Base-by-base conservation (phyloP, 1,140 invertebrate genomes). In the Anthonomus grandis region DNA sequence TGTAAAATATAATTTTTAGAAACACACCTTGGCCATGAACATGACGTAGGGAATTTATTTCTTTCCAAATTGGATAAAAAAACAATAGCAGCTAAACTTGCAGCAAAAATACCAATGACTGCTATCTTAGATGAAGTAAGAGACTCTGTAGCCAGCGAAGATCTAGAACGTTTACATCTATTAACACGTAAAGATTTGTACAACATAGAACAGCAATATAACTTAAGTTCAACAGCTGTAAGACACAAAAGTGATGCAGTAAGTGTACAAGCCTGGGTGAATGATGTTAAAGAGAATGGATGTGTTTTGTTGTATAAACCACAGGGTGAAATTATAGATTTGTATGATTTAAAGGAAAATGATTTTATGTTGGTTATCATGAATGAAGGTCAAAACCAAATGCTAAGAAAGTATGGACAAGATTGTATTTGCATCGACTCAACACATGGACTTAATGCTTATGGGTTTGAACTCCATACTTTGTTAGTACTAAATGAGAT, bases 341-440 rank as follows among this genome's bases (percentile, higher is more conserved):
- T 58, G 41, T 23, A 62, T 53, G 48, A 42, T 3, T 37, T 62
- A 9, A 59, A 51, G 15, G 9, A 18, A 5, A 56, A 62, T 39
- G 60, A 62, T 50, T 59, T 62, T 51, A 10, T 62, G 24, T 38
- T 62, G 24, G 46, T 59, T 24, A 59, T 62, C 1, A 62, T 60
- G 59, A 60, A 23, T 9, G 21, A 42, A 4, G 52, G 23, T 9
- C 44, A 44, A 44, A 25, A 25, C 4, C 23, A 25, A 2, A 17
- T 47, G 9, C 36, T 60, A 38, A n/a, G n/a, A n/a, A n/a, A n/a
- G n/a, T n/a, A n/a, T n/a, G 44, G 34, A 10, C 12, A 41, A 42
- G 52, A 63, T 22, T 56, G 47, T n/a, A 48, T 63, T n/a, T 60
- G 61, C 37, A 39, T 63, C 10, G 57, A 63, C 34, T 47, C 45